phyloP scores from a whole-genome alignment of 2,888 invertebrate genomes.

The Lapara coniferarum region DNA sequence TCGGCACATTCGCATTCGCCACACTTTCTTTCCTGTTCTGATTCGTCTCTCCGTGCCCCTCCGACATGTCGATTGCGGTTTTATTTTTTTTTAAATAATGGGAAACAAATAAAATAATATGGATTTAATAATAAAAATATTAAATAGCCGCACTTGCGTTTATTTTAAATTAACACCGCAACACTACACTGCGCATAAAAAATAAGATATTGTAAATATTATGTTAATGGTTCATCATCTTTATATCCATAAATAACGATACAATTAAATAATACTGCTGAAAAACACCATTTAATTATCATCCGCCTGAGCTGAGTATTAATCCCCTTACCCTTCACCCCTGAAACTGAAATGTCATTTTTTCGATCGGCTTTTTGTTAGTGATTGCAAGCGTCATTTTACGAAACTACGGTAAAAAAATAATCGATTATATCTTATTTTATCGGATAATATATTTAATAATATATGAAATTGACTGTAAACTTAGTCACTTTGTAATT shows the following conservation, averaged over 20 bases:
- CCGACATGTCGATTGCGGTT: constrained; percentile 61
- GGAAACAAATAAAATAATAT: constrained; percentile 5
- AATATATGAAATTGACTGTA: too few relatives aligned
- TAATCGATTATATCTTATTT: too few relatives aligned
- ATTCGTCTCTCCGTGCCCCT: constrained; percentile 69
- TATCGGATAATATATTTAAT: too few relatives aligned
- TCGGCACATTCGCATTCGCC: constrained; percentile 80
- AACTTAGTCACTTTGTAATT: too few relatives aligned
- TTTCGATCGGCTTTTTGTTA: constrained; percentile 65
- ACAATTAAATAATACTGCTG: constrained; percentile 54
- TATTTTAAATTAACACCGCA: constrained; percentile 29
- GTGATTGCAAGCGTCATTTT: constrained; percentile 33
- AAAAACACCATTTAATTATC: constrained; percentile 59
- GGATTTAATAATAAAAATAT: constrained; percentile 36
- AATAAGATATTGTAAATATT: constrained; percentile 39
- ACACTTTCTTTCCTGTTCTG: constrained; percentile 73
- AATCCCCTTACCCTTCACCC: constrained; percentile 57
- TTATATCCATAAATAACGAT: constrained; percentile 51
- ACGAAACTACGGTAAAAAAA: constrained; percentile 26
- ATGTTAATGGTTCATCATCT: constrained; percentile 37
- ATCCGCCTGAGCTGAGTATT: constrained; percentile 57
- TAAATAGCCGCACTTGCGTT: constrained; percentile 34
- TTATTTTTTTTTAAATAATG: constrained; percentile 14
- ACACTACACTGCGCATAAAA: constrained; percentile 37
- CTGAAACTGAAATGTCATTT: constrained; percentile 71